Percentiles rank a stretch among this genome's conserved stretches.
Conservation (phyloP, 2,797 vertebrate genomes). For the Aselliscus stoliczkanus region DNA sequence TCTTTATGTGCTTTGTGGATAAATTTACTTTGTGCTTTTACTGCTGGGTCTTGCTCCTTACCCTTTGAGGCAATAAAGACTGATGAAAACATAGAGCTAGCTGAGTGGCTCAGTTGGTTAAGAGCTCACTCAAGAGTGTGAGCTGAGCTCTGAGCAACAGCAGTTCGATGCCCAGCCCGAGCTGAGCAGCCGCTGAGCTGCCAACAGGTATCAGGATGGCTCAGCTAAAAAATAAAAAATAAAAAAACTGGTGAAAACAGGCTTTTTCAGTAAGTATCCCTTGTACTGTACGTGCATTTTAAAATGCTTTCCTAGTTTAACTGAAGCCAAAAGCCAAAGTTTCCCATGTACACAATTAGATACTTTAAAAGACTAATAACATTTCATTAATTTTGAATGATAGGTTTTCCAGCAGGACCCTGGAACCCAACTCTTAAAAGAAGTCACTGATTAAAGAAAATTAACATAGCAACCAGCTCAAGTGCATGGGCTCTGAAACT, state of each 20-base stretch:
- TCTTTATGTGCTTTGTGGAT: background rate
- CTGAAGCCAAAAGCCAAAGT: background rate
- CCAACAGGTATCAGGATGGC: too few species aligned
- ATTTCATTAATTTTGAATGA: slow-evolving; percentile 47
- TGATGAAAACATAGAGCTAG: slow-evolving; percentile 35
- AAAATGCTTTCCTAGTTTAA: slow-evolving; percentile 18
- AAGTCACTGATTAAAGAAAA: slow-evolving; percentile 6
- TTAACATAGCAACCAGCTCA: background rate
- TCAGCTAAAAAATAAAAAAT: too few species aligned
- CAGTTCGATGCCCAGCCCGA: too few species aligned
- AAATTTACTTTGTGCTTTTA: slow-evolving; percentile 26
- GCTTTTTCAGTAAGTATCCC: slow-evolving; percentile 6
- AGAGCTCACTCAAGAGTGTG: too few species aligned
- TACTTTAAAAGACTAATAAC: slow-evolving; percentile 18
- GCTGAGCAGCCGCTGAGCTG: too few species aligned
- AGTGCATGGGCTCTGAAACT: background rate
- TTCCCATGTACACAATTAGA: background rate
- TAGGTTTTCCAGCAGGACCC: background rate
- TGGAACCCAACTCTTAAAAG: background rate
- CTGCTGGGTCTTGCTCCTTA: background rate
- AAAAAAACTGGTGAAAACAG: too few species aligned
- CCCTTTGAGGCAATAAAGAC: slow-evolving; percentile 4
- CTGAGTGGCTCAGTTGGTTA: too few species aligned
- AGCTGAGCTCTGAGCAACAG: too few species aligned
- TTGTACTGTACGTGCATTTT: background rate